Evolutionary conservation across 2,797 vertebrate species (phyloP), one percentile per base, ranked within the genome.

Genomic region (Glyptemys insculpta): DNA sequence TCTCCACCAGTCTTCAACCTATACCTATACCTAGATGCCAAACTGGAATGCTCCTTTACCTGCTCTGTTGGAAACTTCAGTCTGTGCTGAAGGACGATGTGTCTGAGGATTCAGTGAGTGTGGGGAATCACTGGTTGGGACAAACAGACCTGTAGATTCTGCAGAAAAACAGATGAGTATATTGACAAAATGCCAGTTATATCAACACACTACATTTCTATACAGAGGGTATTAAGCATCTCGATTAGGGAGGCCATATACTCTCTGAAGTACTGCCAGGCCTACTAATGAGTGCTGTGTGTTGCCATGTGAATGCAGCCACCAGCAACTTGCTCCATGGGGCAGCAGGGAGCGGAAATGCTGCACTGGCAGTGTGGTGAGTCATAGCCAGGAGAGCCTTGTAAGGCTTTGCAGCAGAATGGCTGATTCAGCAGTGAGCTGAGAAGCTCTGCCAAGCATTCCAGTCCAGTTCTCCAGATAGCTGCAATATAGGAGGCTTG

Each of bases 11-110:
- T 31, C 53, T 56, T 89, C 23, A 12, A 27, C 27, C 81, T 19
- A 56, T 79, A 12, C 29, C 41, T 44, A 5, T 41, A 54, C 85
- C 27, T 65, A 92, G 80, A 52, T 18, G 25, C 47, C 21, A 37
- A 47, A 87, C 41, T 74, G 29, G 74, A 88, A 91, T 41, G 29
- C 34, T 84, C 18, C 6, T 92, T 90, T 97, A 97, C 97, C 97
- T 97, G 79, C 41, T 90, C 27, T 68, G 15, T 82, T 92, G 83
- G 88, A 78, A 87, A 3, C n/a, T 82, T 94, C 80, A 5, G 5
- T 72, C 59, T 85, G 15, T 68, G 81, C 15, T 54, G 86, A 87
- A 81, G 23, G 7, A 74, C n/a, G 41, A n/a, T 84, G 87, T n/a
- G 65, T 65, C 3, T 15, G 37, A 79, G 50, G 41, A 44, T 2